Conservation (phyloP, 2,113 vertebrate genomes). For the Pollimyrus isidori region DNA sequence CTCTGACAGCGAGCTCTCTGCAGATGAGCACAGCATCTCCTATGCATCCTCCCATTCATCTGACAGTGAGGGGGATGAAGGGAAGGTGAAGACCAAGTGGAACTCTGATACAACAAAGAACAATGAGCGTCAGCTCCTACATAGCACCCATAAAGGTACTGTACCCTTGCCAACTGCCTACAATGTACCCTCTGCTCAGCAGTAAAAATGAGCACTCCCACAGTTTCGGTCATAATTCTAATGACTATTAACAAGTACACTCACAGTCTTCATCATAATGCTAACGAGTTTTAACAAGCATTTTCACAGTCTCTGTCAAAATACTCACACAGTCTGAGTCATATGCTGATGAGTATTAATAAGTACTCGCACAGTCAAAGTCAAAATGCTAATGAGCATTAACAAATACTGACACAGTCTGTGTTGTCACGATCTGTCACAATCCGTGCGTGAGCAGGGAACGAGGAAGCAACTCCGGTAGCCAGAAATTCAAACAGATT, state of each 20-base stretch:
- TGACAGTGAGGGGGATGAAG: conserved; percentile 67
- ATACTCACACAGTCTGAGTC: not conserved
- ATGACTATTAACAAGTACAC: not conserved
- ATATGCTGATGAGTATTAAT: not conserved
- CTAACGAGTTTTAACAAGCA: not conserved
- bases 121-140: conserved; percentile 57
- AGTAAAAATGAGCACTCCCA: not conserved
- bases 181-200: not conserved
- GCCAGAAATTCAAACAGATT: no score
- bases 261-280: not conserved
- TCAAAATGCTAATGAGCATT: not conserved
- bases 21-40: conserved; percentile 76
- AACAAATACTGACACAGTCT: not conserved
- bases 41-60: conserved; percentile 75
- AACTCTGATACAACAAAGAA: conserved; percentile 48
- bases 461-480: no score
- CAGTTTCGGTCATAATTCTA: not conserved
- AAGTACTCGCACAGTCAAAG: not conserved
- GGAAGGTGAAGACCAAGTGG: conserved; percentile 55
- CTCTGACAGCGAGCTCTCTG: conserved; percentile 75
- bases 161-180: not conserved
- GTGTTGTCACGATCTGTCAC: not conserved
- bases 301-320: not conserved
- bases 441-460: no score
- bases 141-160: conserved; percentile 77